Evolutionary conservation across 1,140 invertebrate species (phyloP), one percentile per base, ranked within the genome.

Genomic region (Vollenhovia emeryi): DNA sequence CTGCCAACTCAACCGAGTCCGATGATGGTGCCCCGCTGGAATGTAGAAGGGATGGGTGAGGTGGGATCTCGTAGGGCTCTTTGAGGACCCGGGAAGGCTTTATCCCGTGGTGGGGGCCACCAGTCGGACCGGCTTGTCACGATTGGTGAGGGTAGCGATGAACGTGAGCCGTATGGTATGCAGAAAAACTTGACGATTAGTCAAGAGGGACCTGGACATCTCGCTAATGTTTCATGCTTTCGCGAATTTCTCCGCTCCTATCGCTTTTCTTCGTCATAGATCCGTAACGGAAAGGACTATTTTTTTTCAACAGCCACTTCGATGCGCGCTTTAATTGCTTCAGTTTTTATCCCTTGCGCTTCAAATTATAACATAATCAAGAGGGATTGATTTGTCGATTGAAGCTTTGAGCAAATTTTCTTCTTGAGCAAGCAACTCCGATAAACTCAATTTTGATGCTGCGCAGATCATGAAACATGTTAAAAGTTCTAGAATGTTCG

Each of bases 101-200:
- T 85, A 82, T 59, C 66, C n/a, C 60, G 30, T 57, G 68, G 86
- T 86, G 85, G 91, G 86, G 86, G 64, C 59, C 89, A 93, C 92
- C 86, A 91, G 93, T 93, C 90, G 88, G 91, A 94, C 93, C 92
- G 92, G 93, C 91, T 93, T 86, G 86, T 87, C 85, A 75, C 71
- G 88, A 85, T 80, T 87, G 87, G 87, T 79, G 86, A 85, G 87
- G 87, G 89, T 83, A 87, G 83, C 43, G 82, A 52, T 69, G 57
- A 87, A 79, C 66, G 52, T 68, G 57, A 87, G 66, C 74, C 73
- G 80, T 85, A 78, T 83, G 91, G 90, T 92, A 92, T 92, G 91
- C 89, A 92, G 87, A 92, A 92, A 92, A 87, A 90, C 85, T 76
- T 87, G 89, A 86, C 92, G 90, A 91, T 92, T 92, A 92, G 89